phyloP scores from a whole-genome alignment of 1,140 invertebrate species.

The Megalopta genalis region DNA sequence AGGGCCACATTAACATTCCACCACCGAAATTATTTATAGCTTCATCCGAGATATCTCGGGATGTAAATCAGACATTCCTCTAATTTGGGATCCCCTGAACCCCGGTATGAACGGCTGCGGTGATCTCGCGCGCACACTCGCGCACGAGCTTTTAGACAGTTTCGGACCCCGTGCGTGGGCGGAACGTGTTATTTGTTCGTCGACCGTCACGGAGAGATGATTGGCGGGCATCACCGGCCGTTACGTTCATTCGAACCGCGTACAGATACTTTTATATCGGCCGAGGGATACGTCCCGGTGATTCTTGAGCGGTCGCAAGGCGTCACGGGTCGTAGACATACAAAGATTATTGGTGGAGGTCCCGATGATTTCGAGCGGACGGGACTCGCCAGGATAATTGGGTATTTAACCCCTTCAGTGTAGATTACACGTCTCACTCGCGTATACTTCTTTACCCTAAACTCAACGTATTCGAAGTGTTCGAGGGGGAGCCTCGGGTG shows the following conservation, averaged over 20 bases:
- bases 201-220: conserved; percentile 14
- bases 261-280: conserved; percentile 22
- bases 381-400: too few relatives aligned
- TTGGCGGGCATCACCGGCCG: conserved; percentile 30
- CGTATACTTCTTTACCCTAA: too few relatives aligned
- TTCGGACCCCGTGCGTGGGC: conserved; percentile 39
- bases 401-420: too few relatives aligned
- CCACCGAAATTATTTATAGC: conserved; percentile 77
- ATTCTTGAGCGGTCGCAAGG: neutral
- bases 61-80: conserved; percentile 76
- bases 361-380: too few relatives aligned
- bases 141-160: conserved; percentile 41
- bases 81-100: conserved; percentile 68
- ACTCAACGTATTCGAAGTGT: too few relatives aligned
- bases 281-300: neutral
- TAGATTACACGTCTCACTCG: too few relatives aligned
- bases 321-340: neutral
- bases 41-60: conserved; percentile 75
- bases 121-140: neutral
- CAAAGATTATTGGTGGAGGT: conserved; percentile 9
- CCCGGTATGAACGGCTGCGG: conserved; percentile 7
- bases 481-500: too few relatives aligned
- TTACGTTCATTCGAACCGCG: neutral
- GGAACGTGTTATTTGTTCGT: conserved; percentile 48
- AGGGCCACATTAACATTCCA: conserved; percentile 75